These are phyloP conservation scores for Corythornis vintsioides DNA, from an alignment of 2,113 vertebrate species.

Conservation along the genomic window DNA sequence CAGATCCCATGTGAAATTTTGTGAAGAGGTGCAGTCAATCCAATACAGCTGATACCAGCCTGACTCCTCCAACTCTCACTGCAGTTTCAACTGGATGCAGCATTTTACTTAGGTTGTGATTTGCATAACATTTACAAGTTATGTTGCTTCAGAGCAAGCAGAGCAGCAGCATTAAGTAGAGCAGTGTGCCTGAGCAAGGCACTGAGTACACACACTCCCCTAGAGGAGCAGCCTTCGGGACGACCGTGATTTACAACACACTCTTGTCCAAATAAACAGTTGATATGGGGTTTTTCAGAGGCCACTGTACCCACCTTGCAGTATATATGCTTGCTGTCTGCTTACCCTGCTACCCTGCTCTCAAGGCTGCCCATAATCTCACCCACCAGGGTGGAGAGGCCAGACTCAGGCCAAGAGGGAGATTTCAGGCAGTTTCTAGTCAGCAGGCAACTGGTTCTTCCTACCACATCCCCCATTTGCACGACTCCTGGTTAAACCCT, in stretches of 20 bases:
- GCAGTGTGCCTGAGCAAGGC: neutral
- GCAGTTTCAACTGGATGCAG: neutral
- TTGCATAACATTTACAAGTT: neutral
- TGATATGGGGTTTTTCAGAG: neutral
- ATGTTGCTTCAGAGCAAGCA: neutral
- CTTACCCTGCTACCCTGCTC: neutral
- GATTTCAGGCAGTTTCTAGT: neutral
- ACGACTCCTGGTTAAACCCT: neutral
- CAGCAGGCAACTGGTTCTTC: neutral
- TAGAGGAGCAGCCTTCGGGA: neutral
- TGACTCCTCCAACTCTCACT: neutral
- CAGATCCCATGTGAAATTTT: neutral
- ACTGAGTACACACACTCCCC: rapidly evolving
- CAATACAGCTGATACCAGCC: neutral
- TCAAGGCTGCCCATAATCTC: neutral
- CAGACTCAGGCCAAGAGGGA: neutral
- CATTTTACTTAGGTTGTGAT: conserved; percentile 6
- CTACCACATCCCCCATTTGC: rapidly evolving
- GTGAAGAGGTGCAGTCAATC: neutral
- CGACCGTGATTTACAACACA: neutral
- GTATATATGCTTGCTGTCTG: neutral
- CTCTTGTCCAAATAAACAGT: neutral
- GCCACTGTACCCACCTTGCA: neutral
- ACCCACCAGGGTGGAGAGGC: rapidly evolving
- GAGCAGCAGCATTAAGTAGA: neutral